Conservation (phyloP, 2,113 vertebrate genomes). For the Empidonax alnorum region DNA sequence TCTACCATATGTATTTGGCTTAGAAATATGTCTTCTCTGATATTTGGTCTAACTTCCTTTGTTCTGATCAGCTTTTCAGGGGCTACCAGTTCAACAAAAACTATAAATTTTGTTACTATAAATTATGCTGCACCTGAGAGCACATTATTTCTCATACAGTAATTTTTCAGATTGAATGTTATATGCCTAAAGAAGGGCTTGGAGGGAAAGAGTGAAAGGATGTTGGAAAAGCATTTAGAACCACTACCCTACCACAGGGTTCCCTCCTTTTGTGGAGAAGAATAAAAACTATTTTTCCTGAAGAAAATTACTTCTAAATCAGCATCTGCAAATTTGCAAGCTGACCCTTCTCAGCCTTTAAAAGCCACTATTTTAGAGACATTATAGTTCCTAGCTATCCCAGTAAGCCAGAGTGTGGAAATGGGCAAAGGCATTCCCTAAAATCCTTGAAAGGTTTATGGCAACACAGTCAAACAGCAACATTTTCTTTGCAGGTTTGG, state of each 20-base stretch:
- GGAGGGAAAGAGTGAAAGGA: not conserved
- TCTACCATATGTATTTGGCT: not conserved
- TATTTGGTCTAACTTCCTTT: not conserved
- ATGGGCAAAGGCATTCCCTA: not conserved
- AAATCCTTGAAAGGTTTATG: not conserved
- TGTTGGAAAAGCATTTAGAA: not conserved
- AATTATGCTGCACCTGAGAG: not conserved
- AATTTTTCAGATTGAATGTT: not conserved
- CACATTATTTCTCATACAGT: not conserved
- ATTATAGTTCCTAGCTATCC: not conserved
- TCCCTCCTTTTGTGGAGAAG: not conserved
- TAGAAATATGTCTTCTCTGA: not conserved
- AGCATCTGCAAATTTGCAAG: not conserved
- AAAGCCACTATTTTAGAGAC: not conserved
- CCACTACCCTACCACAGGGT: not conserved
- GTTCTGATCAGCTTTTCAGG: not conserved
- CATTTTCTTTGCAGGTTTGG: not conserved
- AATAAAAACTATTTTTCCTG: not conserved
- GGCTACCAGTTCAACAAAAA: not conserved
- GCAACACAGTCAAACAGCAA: not conserved
- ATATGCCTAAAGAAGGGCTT: not conserved
- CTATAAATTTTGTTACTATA: not conserved
- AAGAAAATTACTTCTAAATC: not conserved
- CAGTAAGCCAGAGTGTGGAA: not conserved
- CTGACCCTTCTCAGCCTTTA: not conserved